Percentiles rank a stretch among this genome's conserved stretches.
phyloP scores from a whole-genome alignment of 1,140 invertebrate species.

The Drosophila nannoptera region DNA sequence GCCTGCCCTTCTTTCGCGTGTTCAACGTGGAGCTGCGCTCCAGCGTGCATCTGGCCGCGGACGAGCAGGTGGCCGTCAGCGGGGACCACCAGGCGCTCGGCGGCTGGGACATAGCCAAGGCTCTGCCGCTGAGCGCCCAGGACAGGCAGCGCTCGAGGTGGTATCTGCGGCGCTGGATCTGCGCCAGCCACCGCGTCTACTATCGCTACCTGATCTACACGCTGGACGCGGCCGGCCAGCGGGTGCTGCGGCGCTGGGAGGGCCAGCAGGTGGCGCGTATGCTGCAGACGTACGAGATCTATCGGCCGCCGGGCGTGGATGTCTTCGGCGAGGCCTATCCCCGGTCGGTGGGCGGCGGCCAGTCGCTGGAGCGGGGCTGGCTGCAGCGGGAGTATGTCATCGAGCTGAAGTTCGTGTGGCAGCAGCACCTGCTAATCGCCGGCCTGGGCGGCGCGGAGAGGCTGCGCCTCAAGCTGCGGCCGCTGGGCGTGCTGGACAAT shows the following conservation, averaged over 20 bases:
- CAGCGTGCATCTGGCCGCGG: slow-evolving; percentile 41
- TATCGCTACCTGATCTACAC: slow-evolving; percentile 91
- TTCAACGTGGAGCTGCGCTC: slow-evolving; percentile 60
- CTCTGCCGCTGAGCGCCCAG: slow-evolving; percentile 61
- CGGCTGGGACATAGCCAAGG: slow-evolving; percentile 79
- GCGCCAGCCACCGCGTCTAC: slow-evolving; percentile 83
- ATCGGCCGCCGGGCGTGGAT: slow-evolving; percentile 79
- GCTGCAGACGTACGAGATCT: slow-evolving; percentile 77
- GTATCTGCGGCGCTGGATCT: slow-evolving; percentile 79
- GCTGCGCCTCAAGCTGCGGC: slow-evolving; percentile 38
- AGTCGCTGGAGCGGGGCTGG: slow-evolving; percentile 81
- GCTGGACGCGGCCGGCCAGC: slow-evolving; percentile 80
- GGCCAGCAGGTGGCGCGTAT: slow-evolving; percentile 83
- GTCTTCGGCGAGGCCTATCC: slow-evolving; percentile 82
- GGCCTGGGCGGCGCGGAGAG: slow-evolving; percentile 14
- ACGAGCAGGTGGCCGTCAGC: slow-evolving; percentile 79
- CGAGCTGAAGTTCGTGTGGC: slow-evolving; percentile 87
- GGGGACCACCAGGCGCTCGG: slow-evolving; percentile 79
- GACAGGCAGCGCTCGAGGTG: slow-evolving; percentile 47
- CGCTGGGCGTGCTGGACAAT: slow-evolving; percentile 50
- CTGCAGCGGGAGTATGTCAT: slow-evolving; percentile 90
- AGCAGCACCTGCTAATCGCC: slow-evolving; percentile 43
- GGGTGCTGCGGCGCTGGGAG: slow-evolving; percentile 90
- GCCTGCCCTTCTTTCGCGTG: slow-evolving; percentile 64
- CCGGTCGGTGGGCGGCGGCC: slow-evolving; percentile 81